Base-by-base conservation (phyloP, 1,140 invertebrate genomes). In the Temnothorax curvispinosus region DNA sequence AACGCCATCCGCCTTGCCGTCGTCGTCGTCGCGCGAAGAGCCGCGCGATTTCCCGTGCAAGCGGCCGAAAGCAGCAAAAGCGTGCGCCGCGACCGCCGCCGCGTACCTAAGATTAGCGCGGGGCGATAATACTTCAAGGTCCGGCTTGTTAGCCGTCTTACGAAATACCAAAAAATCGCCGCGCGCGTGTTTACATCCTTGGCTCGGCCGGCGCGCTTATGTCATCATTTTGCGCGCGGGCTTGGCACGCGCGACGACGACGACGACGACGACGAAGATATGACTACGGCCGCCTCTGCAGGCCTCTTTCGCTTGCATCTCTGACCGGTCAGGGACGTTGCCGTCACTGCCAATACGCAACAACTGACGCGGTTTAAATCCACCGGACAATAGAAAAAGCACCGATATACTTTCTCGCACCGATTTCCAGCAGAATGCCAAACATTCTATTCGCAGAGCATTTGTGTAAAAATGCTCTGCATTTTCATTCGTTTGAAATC, bases 51-150 rank as follows among this genome's bases (percentile, higher is more conserved):
- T 87, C 85, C 54, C 76, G 58, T 47, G 65, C 64, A 44, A 32
- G 77, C 56, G n/a, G 47, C 80, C 80, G 80, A 82, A 71, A 84
- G 69, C 80, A 74, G 54, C 52, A 54, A 74, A 74, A 56, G 52
- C 54, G 58, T 35, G 74, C 84, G 54, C 58, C 52, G 35, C 8
- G 56, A 52, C 35, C 58, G 54, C 35, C 76, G 52, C 35, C 52
- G 54, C 21, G 56, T 47, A 71, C 80, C 90, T 91, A 92, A 87
- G 88, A 88, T 91, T 92, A 91, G 89, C 67, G 77, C 76, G 54
- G 67, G 84, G 91, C 91, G 90, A 90, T 92, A 91, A 92, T 92
- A 92, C 89, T 76, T 89, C 89, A 89, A 92, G 88, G 91, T 86
- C 88, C 86, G 87, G 58, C 81, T 86, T 81, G 89, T 90, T 91